Conservation (phyloP, 2,888 invertebrate species). For the Torymus auratus region DNA sequence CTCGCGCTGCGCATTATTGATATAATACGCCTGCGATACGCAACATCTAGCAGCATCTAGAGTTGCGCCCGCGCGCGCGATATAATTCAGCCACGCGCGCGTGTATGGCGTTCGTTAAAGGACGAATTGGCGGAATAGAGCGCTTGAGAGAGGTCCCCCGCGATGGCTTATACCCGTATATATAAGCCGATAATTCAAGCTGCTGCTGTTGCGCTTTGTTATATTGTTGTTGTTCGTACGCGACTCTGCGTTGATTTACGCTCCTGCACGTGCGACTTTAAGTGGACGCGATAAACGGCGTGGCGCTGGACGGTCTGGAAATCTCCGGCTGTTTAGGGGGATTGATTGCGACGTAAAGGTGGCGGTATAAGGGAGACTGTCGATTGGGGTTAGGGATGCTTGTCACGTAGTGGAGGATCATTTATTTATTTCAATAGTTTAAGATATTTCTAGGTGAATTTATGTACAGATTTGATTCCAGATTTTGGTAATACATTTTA, state of each 20-base stretch:
- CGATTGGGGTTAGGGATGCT: too few species aligned
- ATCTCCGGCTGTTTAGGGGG: neutral
- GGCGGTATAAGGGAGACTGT: too few species aligned
- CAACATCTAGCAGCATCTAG: neutral
- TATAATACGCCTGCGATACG: neutral
- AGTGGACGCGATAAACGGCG: neutral
- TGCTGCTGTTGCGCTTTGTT: neutral
- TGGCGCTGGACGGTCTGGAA: neutral
- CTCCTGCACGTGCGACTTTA: slow-evolving; percentile 4
- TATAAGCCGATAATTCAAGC: slow-evolving; percentile 36
- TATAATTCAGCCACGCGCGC: slow-evolving; percentile 11
- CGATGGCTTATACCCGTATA: neutral
- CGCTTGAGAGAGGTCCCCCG: slow-evolving; percentile 2
- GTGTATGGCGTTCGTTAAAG: slow-evolving; percentile 31
- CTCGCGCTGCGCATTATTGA: neutral
- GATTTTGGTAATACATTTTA: too few species aligned
- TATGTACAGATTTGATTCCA: too few species aligned
- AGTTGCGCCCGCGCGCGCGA: neutral
- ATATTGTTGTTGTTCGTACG: neutral
- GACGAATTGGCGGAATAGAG: neutral
- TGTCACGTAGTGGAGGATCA: too few species aligned
- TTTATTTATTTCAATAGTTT: too few species aligned
- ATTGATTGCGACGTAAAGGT: too few species aligned
- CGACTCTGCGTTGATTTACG: slow-evolving; percentile 7
- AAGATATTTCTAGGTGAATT: too few species aligned